Evolutionary conservation across 2,888 invertebrate species (phyloP).

Genomic region (Caenorhabditis zanzibari): DNA sequence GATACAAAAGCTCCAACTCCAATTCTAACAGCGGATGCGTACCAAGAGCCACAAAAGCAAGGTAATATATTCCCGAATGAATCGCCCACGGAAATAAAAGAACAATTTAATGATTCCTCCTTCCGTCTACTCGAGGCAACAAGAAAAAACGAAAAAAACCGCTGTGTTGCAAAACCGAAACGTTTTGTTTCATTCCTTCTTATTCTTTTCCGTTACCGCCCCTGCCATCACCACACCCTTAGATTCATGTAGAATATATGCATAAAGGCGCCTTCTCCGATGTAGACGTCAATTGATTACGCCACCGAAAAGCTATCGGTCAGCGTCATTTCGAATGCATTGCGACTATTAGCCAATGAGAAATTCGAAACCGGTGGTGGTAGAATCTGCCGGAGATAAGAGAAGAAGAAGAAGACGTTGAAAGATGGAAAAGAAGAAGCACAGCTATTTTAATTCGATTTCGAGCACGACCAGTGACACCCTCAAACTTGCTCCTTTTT

Average conservation of each 20-base stretch:
- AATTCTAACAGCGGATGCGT: conserved; percentile 58
- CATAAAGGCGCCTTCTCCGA: conserved; percentile 34
- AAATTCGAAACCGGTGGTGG: conserved; percentile 48
- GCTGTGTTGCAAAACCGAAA: conserved; percentile 5
- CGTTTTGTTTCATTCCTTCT: conserved; percentile 10
- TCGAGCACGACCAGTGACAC: conserved; percentile 40
- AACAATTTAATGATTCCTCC: neutral
- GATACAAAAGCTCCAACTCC: conserved; percentile 52
- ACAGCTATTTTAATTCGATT: conserved; percentile 56
- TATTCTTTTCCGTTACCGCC: conserved; percentile 5
- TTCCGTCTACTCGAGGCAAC: conserved; percentile 22
- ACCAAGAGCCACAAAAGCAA: conserved; percentile 60
- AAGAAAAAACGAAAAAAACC: conserved; percentile 4
- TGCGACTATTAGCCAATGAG: conserved; percentile 28
- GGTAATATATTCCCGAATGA: conserved; percentile 23
- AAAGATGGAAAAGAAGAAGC: conserved; percentile 19
- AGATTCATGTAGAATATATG: conserved; percentile 40
- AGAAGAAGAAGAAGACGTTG: conserved; percentile 2
- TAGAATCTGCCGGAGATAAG: conserved; percentile 16
- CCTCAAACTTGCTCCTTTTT: conserved; percentile 52
- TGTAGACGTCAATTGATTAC: conserved; percentile 53
- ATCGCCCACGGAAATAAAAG: neutral
- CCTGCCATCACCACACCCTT: conserved; percentile 30
- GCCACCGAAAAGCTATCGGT: conserved; percentile 35
- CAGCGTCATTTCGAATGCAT: conserved; percentile 58